Evolutionary conservation across 2,888 invertebrate species (phyloP).

Genomic region (Dryadula phaetusa): DNA sequence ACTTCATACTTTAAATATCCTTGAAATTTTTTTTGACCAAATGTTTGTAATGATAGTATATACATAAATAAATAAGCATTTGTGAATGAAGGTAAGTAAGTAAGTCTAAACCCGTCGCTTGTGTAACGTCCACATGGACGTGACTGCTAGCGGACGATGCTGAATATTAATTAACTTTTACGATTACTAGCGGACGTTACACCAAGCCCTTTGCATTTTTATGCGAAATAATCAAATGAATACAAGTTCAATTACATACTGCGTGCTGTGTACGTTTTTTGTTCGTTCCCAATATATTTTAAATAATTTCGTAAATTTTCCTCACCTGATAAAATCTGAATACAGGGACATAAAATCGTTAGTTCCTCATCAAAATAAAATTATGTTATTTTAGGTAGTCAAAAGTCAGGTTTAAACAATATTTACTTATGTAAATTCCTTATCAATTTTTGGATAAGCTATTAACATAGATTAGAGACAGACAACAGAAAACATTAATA

Average conservation of each 20-base stretch:
- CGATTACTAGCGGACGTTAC: conserved; percentile 54
- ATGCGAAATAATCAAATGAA: conserved; percentile 33
- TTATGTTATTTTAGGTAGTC: too few relatives aligned
- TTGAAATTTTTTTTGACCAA: conserved; percentile 1
- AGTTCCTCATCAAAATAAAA: too few relatives aligned
- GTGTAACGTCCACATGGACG: conserved; percentile 51
- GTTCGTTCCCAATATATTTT: too few relatives aligned
- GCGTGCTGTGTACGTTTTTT: background rate
- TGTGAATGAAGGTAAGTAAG: conserved; percentile 64
- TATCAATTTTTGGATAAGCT: too few relatives aligned
- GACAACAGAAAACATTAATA: too few relatives aligned
- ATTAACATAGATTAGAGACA: too few relatives aligned
- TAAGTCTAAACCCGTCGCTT: conserved; percentile 64
- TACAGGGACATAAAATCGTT: too few relatives aligned
- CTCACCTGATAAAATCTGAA: too few relatives aligned
- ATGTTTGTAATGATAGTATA: conserved; percentile 22
- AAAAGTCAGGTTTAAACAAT: too few relatives aligned
- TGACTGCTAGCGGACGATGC: conserved; percentile 61
- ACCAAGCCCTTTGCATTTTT: conserved; percentile 46
- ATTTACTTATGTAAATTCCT: too few relatives aligned
- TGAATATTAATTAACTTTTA: conserved; percentile 70
- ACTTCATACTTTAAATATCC: background rate
- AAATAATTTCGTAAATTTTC: too few relatives aligned
- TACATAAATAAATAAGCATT: conserved; percentile 40
- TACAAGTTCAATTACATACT: background rate